These are phyloP conservation scores for Drosophila asahinai DNA, from an alignment of 1,140 invertebrate species.

Conservation along the genomic window DNA sequence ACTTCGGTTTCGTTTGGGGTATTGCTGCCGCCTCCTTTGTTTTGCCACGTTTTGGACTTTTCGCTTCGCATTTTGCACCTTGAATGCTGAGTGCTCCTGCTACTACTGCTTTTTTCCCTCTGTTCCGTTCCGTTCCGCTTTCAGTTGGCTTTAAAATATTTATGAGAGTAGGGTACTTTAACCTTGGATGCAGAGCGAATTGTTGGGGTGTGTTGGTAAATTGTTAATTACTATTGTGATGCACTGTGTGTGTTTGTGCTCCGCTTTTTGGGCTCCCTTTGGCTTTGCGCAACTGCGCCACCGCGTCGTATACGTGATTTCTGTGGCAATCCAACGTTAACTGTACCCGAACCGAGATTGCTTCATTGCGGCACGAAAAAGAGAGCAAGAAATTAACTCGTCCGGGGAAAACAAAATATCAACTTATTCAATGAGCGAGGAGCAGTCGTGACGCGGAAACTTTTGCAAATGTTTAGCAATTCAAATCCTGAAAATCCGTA, in stretches of 20 bases:
- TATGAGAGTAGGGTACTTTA: conserved; percentile 41
- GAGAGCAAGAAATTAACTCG: conserved; percentile 11
- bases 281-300: conserved; percentile 33
- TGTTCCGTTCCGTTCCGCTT: conserved; percentile 23
- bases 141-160: conserved; percentile 54
- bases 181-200: conserved; percentile 48
- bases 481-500: conserved; percentile 40
- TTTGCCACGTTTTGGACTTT: conserved; percentile 30
- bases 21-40: conserved; percentile 25
- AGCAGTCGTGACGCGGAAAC: conserved; percentile 1
- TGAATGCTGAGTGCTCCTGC: conserved; percentile 35
- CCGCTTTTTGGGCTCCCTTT: conserved; percentile 4
- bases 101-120: conserved; percentile 10
- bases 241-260: conserved; percentile 30
- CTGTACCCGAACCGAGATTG: conserved; percentile 11
- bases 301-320: conserved; percentile 47
- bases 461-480: conserved; percentile 40
- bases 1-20: conserved; percentile 34
- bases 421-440: conserved; percentile 27
- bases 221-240: conserved; percentile 76
- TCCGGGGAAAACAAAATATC: conserved; percentile 9
- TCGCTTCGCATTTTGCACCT: conserved; percentile 47
- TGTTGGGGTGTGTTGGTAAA: conserved; percentile 34
- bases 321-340: conserved; percentile 16
- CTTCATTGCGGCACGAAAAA: conserved; percentile 1